These are phyloP conservation scores for Sebastes iracundus DNA, from an alignment of 2,797 vertebrate species.

Conservation along the genomic window DNA sequence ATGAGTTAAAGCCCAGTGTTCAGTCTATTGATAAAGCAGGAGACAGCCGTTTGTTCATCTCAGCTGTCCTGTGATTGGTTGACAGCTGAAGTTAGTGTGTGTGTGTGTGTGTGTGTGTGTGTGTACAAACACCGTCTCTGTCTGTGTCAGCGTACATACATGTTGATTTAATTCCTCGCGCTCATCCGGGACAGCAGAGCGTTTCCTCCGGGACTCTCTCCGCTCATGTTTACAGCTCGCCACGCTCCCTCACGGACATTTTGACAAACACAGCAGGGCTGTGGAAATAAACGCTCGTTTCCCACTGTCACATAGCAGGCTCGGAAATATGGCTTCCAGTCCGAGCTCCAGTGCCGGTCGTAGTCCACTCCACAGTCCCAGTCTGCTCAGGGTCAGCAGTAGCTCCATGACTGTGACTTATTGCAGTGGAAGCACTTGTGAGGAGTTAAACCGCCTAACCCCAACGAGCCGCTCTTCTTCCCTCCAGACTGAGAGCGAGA, in stretches of 20 bases:
- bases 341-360: background rate
- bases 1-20: background rate
- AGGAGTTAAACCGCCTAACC: slow-evolving; percentile 47
- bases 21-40: background rate
- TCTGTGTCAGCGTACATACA: background rate
- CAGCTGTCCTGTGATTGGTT: slow-evolving; percentile 5
- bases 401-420: slow-evolving; percentile 45
- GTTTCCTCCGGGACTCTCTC: slow-evolving; percentile 29
- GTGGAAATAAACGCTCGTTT: slow-evolving; percentile 22
- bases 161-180: slow-evolving; percentile 4
- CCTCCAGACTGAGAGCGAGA: slow-evolving; percentile 3
- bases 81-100: background rate
- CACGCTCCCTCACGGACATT: slow-evolving; percentile 42
- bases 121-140: background rate
- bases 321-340: background rate
- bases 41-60: background rate
- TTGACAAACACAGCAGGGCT: slow-evolving; percentile 30
- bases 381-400: slow-evolving; percentile 19
- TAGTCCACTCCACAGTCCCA: background rate
- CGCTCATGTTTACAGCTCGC: slow-evolving; percentile 48
- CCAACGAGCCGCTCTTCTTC: slow-evolving; percentile 13
- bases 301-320: background rate
- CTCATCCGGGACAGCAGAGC: slow-evolving; percentile 11
- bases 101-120: background rate
- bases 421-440: slow-evolving; percentile 45